These are phyloP conservation scores for Hyperopisus bebe DNA, from an alignment of 2,113 vertebrate genomes.

Conservation along the genomic window DNA sequence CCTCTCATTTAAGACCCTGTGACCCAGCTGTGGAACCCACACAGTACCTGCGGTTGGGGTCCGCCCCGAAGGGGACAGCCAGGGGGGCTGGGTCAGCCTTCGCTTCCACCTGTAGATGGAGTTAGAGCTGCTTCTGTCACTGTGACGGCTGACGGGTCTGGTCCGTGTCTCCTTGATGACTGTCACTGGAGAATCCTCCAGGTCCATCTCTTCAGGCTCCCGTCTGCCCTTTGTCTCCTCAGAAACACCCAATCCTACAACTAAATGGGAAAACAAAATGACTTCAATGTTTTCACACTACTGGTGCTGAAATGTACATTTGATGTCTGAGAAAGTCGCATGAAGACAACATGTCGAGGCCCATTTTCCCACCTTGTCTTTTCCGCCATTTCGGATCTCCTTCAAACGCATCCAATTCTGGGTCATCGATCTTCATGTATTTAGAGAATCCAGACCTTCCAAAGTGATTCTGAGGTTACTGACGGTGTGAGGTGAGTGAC, in stretches of 20 bases:
- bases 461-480: neutral
- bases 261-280: neutral
- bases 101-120: neutral
- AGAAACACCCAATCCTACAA: neutral
- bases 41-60: neutral
- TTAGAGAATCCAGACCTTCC: constrained; percentile 49
- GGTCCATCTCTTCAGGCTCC: neutral
- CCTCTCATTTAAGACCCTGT: neutral
- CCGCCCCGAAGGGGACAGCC: neutral
- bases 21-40: neutral
- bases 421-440: constrained; percentile 48
- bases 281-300: neutral
- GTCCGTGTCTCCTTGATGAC: neutral
- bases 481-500: neutral
- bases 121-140: neutral
- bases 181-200: neutral
- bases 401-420: neutral
- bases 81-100: neutral
- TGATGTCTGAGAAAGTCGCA: neutral
- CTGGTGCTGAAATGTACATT: neutral
- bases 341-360: neutral
- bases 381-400: neutral
- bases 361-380: neutral
- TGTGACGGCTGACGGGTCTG: neutral
- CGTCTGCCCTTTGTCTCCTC: neutral